A percentile compares a stretch with the other conserved stretches of the same genome.
phyloP scores from a whole-genome alignment of 2,797 vertebrate genomes.

The Falco novaeseelandiae region DNA sequence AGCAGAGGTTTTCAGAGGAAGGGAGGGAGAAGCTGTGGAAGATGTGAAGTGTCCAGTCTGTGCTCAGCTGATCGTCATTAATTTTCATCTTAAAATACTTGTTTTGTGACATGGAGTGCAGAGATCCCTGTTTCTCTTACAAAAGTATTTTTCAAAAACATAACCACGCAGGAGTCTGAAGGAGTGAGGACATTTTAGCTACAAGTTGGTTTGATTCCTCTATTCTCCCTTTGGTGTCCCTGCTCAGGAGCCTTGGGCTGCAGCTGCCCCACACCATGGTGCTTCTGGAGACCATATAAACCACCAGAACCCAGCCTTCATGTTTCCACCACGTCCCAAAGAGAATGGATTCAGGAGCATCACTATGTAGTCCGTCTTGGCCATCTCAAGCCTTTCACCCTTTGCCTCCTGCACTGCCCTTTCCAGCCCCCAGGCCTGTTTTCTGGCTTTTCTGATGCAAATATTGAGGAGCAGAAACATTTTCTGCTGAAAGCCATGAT shows the following conservation, averaged over 20 bases:
- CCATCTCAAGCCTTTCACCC: fast-evolving
- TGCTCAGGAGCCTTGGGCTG: not conserved
- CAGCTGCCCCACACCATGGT: fast-evolving
- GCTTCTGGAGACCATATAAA: not conserved
- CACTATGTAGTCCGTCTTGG: not conserved
- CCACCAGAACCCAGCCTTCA: not conserved
- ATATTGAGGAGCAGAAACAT: not conserved
- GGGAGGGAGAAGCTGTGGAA: not conserved
- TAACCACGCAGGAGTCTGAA: not conserved
- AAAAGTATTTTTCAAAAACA: not conserved
- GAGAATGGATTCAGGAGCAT: not conserved
- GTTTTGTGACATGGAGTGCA: not conserved
- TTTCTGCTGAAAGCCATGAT: not conserved
- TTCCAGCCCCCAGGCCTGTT: not conserved
- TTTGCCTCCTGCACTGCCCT: not conserved
- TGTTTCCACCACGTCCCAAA: not conserved
- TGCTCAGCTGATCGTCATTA: not conserved
- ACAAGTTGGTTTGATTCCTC: not conserved
- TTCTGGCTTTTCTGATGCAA: not conserved
- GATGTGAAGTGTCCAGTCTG: not conserved
- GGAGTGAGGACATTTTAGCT: not conserved
- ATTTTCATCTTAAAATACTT: not conserved
- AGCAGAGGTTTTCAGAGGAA: not conserved
- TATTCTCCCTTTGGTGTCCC: not conserved
- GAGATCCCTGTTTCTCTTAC: not conserved